Evolutionary conservation across 2,113 vertebrate species (phyloP), one percentile per base, ranked within the genome.

Genomic region (Elgaria multicarinata): DNA sequence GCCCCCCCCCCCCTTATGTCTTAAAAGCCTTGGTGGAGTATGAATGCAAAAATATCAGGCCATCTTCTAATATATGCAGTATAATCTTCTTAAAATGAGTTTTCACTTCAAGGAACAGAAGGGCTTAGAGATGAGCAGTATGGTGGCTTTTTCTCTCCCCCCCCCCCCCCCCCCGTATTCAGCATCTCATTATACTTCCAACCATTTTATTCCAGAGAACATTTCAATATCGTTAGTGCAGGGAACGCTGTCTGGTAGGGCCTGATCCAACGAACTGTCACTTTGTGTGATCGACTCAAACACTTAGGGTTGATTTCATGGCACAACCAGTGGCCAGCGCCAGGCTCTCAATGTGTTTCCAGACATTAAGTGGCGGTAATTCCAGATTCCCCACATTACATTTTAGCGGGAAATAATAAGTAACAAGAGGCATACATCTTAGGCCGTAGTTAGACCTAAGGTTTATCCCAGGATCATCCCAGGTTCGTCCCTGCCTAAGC

Each of bases 81-180:
- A 97, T 98, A 98, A 97, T 98, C 97, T 98, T 97, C 97, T 98
- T 97, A 98, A 97, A 98, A 97, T 98, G 97, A 97, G 95, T 98
- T 98, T 97, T 98, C 97, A 97, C 97, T 98, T 97, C 96, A 97
- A 97, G 97, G 97, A 97, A 97, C 97, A 97, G 96, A 98, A 97
- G 96, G 96, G 96, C 96, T 97, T 97, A 98, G 95, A 97, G 94
- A 97, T 96, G 96, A 97, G 97, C 96, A 96, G 96, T 94, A 96
- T 96, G 95, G 83, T 96, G 95, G 81, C 82, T 96, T 96, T 91
- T 94, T 94, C 77, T 95, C 26, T n/a, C n/a, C n/a, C n/a, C n/a
- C 22, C 12, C 10, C 76, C 44, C 76, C 55, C 55, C 10, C n/a
- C 33, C 50, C 9, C 14, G 88, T 96, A 94, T 97, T 97, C 97